These are phyloP conservation scores for Silvanus unidentatus DNA, from an alignment of 2,888 invertebrate genomes.

Conservation along the genomic window DNA sequence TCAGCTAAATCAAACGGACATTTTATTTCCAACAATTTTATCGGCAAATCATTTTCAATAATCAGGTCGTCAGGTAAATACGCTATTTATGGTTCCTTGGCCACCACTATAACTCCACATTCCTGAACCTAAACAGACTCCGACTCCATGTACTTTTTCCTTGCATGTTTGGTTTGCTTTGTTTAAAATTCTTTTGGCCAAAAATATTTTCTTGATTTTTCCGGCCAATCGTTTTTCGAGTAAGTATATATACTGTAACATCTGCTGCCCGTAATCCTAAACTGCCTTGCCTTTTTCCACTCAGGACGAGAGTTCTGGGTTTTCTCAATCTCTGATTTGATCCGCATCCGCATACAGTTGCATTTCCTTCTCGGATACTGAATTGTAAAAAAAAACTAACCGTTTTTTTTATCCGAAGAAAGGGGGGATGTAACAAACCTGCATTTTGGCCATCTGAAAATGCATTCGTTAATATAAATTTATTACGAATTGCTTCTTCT, in stretches of 20 bases:
- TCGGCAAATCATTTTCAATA: constrained; percentile 8
- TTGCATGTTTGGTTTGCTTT: constrained; percentile 5
- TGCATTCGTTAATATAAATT: too few species aligned
- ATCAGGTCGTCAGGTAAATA: constrained; percentile 13
- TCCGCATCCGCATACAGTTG: too few species aligned
- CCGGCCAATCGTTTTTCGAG: constrained; percentile 3
- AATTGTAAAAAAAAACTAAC: too few species aligned
- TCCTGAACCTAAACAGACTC: not conserved
- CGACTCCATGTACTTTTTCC: constrained; percentile 1
- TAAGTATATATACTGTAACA: constrained; percentile 5
- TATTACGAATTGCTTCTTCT: too few species aligned
- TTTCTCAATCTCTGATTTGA: too few species aligned
- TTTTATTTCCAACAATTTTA: constrained; percentile 12
- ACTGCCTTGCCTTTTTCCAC: too few species aligned
- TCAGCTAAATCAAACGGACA: constrained; percentile 1
- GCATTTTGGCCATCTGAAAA: too few species aligned
- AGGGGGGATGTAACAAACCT: too few species aligned
- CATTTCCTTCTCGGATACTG: too few species aligned
- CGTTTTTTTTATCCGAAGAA: too few species aligned
- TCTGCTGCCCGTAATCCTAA: not conserved
- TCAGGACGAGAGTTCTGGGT: too few species aligned
- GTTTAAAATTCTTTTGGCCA: constrained; percentile 2
- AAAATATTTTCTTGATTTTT: constrained; percentile 6
- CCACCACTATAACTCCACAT: constrained; percentile 6
- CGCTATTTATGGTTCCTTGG: constrained; percentile 9